Base-by-base conservation (phyloP, 2,888 invertebrate species). In the Protophormia terraenovae region DNA sequence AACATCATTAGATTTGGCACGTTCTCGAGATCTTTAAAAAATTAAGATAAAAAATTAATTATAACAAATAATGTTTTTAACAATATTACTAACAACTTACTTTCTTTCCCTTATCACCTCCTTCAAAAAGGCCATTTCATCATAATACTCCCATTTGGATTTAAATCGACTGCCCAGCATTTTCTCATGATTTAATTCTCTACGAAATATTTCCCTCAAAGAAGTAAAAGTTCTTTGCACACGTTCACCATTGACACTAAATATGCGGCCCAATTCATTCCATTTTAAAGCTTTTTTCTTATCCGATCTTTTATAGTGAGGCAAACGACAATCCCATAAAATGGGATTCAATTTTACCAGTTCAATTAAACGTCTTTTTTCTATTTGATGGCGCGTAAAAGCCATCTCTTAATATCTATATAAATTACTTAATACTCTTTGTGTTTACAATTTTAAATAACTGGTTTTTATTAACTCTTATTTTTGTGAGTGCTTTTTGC, bases 81-180 rank as follows among this genome's bases (percentile, higher is more conserved):
- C 8, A 67, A 16, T 24, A 75, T 45, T 4, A 19, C n/a, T n/a
- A 10, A 6, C 6, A 58, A 89, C 91, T 90, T 76, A 92, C 92
- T 92, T 92, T 83, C 92, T 88, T 86, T 92, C 92, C 5, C 92
- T 87, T 83, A 92, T 92, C 47, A 92, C 92, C 84, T 91, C 91
- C 87, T 91, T 92, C 3, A 92, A 90, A 60, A 92, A 92, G 3
- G 90, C 89, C 92, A 92, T 92, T 73, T 90, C 90, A 81, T 90
- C 90, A 77, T 92, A 92, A 78, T 91, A 92, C 47, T 92, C 92
- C 92, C 92, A 92, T 67, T 92, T 92, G 47, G 92, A 92, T 87
- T 90, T 91, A 82, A 92, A 92, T 2, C 91, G 89, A 2, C 87
- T 82, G 66, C 92, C 92, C 79, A 92, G 86, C 90, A 92, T 88